Evolutionary conservation across 2,888 invertebrate species (phyloP), one percentile per base, ranked within the genome.

Genomic region (Sphinx pinastri): DNA sequence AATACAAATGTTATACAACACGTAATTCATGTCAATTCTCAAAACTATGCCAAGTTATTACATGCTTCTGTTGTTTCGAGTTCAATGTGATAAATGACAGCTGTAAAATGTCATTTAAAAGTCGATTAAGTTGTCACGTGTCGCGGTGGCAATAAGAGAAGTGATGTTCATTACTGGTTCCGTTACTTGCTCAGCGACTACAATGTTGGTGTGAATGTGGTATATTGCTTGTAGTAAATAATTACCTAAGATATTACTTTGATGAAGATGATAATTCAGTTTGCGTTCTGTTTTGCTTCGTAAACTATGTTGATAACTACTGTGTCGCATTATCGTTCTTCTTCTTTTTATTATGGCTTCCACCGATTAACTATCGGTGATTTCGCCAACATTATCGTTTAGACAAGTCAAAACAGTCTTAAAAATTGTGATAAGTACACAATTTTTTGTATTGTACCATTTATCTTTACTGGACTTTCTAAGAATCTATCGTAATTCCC

Each of bases 41-140:
- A 58, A 70, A 70, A 67, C 67, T 67, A 59, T 70, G 70, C 51
- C 67, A 70, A 25, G 51, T 52, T 57, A 67, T 70, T 58, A 51
- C 70, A 68, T 45, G 59, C 70, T 52, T 57, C 51, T 58, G 13
- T 52, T 47, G 55, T 60, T 60, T 60, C 47, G 45, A 60, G 45
- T 63, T 63, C 19, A 63, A 49, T 63, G 63, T 49, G 60, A 60
- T 49, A 45, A 60, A 49, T 63, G 63, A 63, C 49, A 49, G 49
- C 19, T 63, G 13, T 49, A 19, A 60, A 47, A 60, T 47, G 60
- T 19, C 49, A 63, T 49, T 63, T 60, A 47, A 47, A 60, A 60
- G 16, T 63, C 63, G 49, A 63, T 63, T 63, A 49, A 47, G 47
- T 19, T 63, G 47, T 16, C 16, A 12, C 12, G 47, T 49, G 19